Evolutionary conservation across 2,888 invertebrate genomes (phyloP).

Genomic region (Rhagonycha lutea): DNA sequence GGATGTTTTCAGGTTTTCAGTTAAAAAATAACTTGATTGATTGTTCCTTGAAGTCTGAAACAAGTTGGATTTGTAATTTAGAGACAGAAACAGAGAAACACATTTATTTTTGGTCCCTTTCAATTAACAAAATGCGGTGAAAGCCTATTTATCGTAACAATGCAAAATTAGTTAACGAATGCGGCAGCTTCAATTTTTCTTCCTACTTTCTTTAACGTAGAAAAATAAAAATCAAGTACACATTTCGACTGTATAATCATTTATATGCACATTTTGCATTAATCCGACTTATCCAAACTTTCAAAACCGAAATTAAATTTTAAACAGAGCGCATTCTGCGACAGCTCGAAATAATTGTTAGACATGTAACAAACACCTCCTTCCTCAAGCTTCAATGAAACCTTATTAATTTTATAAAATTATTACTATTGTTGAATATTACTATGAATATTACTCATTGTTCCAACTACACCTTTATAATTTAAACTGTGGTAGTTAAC

Average conservation of each 20-base stretch:
- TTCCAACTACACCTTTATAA: constrained; percentile 19
- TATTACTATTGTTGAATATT: neutral
- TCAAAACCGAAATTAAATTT: neutral
- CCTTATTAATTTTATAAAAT: neutral
- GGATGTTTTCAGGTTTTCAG: neutral
- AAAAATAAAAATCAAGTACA: neutral
- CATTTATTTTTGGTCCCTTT: neutral
- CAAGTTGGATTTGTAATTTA: neutral
- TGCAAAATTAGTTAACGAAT: neutral
- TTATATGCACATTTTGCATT: neutral
- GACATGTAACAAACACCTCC: neutral
- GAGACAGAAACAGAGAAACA: neutral
- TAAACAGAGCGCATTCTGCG: neutral
- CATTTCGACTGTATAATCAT: neutral
- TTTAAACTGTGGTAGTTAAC: constrained; percentile 11
- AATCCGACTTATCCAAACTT: neutral
- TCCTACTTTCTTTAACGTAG: neutral
- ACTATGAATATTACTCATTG: constrained; percentile 10
- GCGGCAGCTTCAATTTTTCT: neutral
- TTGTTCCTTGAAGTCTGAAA: neutral
- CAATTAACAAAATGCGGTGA: neutral
- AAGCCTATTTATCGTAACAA: neutral
- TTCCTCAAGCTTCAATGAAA: neutral
- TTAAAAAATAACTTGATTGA: neutral
- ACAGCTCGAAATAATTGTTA: neutral